Evolutionary conservation across 2,888 invertebrate genomes (phyloP).

Genomic region (Rugalucina vietnamica): DNA sequence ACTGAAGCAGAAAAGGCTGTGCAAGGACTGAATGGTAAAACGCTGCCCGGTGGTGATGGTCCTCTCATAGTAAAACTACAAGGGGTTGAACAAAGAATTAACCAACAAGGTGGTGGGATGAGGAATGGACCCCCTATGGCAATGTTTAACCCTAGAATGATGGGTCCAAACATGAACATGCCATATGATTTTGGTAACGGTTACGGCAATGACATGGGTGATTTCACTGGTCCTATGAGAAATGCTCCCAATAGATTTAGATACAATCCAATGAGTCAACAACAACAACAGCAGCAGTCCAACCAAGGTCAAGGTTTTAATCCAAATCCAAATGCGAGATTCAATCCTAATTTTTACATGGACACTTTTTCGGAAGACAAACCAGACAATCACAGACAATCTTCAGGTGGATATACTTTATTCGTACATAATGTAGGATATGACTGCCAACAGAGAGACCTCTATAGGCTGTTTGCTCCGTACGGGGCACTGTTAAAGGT

Average conservation of each 20-base stretch:
- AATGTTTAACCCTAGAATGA: constrained; percentile 37
- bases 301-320: background rate
- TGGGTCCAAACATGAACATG: background rate
- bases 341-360: background rate
- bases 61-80: constrained; percentile 93
- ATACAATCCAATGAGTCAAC: constrained; percentile 56
- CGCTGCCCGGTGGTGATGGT: constrained; percentile 92
- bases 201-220: constrained; percentile 31
- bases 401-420: constrained; percentile 74
- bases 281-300: background rate
- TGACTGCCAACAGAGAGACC: constrained; percentile 81
- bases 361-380: constrained; percentile 5
- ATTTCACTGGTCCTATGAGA: constrained; percentile 42
- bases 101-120: background rate
- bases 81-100: background rate
- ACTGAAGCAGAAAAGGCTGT: constrained; percentile 96
- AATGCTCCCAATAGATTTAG: constrained; percentile 36
- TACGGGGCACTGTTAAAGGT: constrained; percentile 83
- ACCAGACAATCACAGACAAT: background rate
- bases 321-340: background rate
- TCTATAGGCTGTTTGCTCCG: constrained; percentile 83
- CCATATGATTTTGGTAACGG: constrained; percentile 13
- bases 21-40: constrained; percentile 91
- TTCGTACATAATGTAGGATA: constrained; percentile 84
- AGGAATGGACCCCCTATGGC: background rate